A percentile compares a stretch with the other conserved stretches of the same genome.
Evolutionary conservation across 2,888 invertebrate species (phyloP).

Genomic region (Disparrhopalites patrizii): DNA sequence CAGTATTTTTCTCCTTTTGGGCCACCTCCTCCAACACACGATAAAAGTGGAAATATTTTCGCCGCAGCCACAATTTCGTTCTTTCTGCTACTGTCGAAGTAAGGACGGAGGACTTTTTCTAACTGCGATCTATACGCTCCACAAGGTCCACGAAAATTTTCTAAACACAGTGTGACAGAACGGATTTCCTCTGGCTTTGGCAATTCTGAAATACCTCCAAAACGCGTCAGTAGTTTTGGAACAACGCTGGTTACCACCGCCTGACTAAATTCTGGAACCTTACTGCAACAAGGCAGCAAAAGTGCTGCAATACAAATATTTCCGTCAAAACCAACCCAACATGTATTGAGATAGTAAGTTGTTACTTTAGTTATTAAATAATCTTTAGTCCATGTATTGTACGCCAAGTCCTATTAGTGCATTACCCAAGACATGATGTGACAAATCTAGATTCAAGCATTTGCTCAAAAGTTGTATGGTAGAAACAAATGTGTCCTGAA

Average conservation of each 20-base stretch:
- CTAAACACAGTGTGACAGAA: slow-evolving; percentile 36
- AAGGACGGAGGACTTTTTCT: slow-evolving; percentile 33
- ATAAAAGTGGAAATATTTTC: slow-evolving; percentile 39
- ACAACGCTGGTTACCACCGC: slow-evolving; percentile 31
- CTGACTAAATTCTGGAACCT: slow-evolving; percentile 39
- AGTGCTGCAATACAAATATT: slow-evolving; percentile 29
- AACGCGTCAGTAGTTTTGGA: slow-evolving; percentile 35
- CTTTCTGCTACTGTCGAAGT: slow-evolving; percentile 24
- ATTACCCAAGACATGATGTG: slow-evolving; percentile 35
- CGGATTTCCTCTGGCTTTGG: slow-evolving; percentile 28
- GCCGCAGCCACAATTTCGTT: neutral
- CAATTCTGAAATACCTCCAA: slow-evolving; percentile 25
- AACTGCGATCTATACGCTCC: slow-evolving; percentile 35
- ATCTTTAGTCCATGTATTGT: no score
- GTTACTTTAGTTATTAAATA: no score
- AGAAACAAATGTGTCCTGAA: slow-evolving; percentile 40
- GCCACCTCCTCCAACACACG: slow-evolving; percentile 43
- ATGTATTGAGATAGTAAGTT: no score
- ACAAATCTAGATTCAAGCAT: slow-evolving; percentile 32
- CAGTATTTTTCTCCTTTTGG: slow-evolving; percentile 41
- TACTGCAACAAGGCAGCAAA: slow-evolving; percentile 40
- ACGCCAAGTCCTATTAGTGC: no score
- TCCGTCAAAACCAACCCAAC: no score
- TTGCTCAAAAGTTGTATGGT: slow-evolving; percentile 38
- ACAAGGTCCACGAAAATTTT: slow-evolving; percentile 42